Percentiles rank a stretch among this genome's conserved stretches.
Evolutionary conservation across 2,888 invertebrate genomes (phyloP).

Genomic region (Conistra vaccinii): DNA sequence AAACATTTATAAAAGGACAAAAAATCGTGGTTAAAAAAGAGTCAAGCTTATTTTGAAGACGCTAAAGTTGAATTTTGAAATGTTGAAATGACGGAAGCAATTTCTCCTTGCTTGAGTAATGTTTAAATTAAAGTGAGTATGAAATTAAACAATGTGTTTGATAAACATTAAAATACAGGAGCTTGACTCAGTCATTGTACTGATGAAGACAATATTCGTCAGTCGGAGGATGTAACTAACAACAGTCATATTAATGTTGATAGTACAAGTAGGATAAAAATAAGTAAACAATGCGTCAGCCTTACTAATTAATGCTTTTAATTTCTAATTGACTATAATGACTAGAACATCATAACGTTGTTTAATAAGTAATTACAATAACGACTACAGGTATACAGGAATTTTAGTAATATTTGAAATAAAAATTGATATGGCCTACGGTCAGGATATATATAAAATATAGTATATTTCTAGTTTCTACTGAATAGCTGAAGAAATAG

Average conservation of each 20-base stretch:
- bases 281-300: constrained; percentile 62
- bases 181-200: constrained; percentile 38
- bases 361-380: constrained; percentile 44
- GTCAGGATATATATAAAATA: neutral
- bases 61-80: constrained; percentile 16
- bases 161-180: constrained; percentile 34
- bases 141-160: constrained; percentile 28
- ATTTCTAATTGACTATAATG: constrained; percentile 52
- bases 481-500: too few species aligned
- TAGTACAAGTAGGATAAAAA: constrained; percentile 40
- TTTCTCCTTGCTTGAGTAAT: constrained; percentile 27
- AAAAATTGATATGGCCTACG: too few species aligned
- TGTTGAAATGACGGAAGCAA: constrained; percentile 3
- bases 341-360: constrained; percentile 37
- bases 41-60: neutral
- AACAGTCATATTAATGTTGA: constrained; percentile 25
- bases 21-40: neutral
- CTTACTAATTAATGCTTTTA: constrained; percentile 49
- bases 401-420: neutral
- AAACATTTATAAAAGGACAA: constrained; percentile 30
- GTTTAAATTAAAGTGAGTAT: constrained; percentile 35
- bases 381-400: constrained; percentile 21
- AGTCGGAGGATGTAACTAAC: constrained; percentile 13
- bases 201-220: constrained; percentile 21
- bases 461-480: too few species aligned